These are phyloP conservation scores for Panthera leo DNA, from an alignment of 2,113 vertebrate genomes.

Conservation along the genomic window DNA sequence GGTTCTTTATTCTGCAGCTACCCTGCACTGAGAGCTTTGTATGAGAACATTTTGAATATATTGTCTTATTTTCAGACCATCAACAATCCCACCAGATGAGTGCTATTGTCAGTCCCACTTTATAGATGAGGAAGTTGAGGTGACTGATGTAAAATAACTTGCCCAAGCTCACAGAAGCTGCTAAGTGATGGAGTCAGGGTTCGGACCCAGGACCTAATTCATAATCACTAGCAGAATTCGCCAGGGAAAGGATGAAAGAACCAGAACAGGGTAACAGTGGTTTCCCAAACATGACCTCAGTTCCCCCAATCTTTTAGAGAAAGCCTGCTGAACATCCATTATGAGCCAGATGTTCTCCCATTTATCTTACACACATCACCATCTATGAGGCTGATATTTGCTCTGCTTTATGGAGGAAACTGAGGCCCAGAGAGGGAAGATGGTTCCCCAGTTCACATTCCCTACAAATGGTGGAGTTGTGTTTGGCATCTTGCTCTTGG, in stretches of 20 bases:
- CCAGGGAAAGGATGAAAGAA: not conserved
- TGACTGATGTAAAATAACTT: not conserved
- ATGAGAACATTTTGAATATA: not conserved
- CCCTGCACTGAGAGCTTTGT: not conserved
- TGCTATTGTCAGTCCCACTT: not conserved
- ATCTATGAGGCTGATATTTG: not conserved
- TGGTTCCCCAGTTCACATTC: not conserved
- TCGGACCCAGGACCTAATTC: not conserved
- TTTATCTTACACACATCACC: not conserved
- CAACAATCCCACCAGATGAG: not conserved
- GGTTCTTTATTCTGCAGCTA: not conserved
- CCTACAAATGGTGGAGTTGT: not conserved
- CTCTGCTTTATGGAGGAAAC: not conserved
- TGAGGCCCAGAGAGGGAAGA: not conserved
- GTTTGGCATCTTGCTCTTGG: not conserved
- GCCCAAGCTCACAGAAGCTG: not conserved
- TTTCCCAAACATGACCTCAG: not conserved
- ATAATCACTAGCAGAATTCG: not conserved
- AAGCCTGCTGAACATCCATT: not conserved
- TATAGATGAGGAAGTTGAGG: not conserved
- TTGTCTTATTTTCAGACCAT: not conserved
- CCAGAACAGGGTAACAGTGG: not conserved
- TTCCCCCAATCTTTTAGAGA: not conserved
- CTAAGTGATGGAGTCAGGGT: not conserved
- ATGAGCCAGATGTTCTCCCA: not conserved